These are phyloP conservation scores for Papilio demoleus DNA, from an alignment of 2,888 invertebrate genomes.

Conservation along the genomic window DNA sequence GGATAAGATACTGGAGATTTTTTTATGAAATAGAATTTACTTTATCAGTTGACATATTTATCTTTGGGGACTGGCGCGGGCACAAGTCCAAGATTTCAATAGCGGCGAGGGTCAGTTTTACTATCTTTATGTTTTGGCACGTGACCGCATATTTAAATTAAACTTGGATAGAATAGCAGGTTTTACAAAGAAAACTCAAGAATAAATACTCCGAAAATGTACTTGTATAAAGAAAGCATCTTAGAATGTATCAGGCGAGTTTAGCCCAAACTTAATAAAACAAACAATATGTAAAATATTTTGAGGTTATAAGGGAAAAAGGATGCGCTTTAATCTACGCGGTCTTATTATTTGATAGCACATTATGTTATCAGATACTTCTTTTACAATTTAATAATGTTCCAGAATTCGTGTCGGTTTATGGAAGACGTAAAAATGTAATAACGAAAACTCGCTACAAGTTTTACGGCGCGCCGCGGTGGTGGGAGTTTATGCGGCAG, in stretches of 20 bases:
- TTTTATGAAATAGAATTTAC: not conserved
- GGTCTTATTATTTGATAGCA: conserved; percentile 4
- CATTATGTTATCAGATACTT: conserved; percentile 4
- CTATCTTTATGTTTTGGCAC: conserved; percentile 32
- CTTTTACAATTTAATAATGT: conserved; percentile 17
- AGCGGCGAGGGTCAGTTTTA: conserved; percentile 20
- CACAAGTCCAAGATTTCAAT: conserved; percentile 33
- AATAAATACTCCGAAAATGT: not conserved
- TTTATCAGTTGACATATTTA: conserved; percentile 27
- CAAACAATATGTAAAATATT: no score
- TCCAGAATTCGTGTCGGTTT: conserved; percentile 8
- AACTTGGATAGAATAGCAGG: not conserved
- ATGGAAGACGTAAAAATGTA: conserved; percentile 20
- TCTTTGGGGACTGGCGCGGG: not conserved
- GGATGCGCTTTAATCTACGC: no score
- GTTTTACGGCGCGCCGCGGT: conserved; percentile 3
- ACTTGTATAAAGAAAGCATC: not conserved
- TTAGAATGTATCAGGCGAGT: no score
- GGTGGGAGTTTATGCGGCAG: conserved; percentile 24
- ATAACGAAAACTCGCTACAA: conserved; percentile 21
- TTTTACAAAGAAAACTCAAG: not conserved
- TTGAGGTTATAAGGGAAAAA: no score
- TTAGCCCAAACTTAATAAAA: no score
- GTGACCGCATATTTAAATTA: conserved; percentile 29
- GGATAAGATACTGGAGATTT: no score